Percentiles rank a stretch among this genome's conserved stretches.
Conservation (phyloP, 2,888 invertebrate genomes). For the Ormia ochracea region DNA sequence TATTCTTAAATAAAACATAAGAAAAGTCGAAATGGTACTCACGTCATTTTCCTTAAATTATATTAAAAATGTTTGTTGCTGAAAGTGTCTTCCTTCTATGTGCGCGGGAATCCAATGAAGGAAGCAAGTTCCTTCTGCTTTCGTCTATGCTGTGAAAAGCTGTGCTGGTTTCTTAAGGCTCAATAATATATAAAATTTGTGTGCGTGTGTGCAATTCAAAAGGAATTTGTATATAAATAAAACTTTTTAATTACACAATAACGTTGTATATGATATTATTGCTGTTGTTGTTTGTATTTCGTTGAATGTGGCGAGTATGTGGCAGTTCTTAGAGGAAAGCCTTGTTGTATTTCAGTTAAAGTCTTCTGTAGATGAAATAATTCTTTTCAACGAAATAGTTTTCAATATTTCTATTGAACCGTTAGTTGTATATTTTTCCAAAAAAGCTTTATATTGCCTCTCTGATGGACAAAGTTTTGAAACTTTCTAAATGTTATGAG, state of each 20-base stretch:
- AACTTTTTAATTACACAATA: slow-evolving; percentile 24
- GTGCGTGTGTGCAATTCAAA: slow-evolving; percentile 19
- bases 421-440: not conserved
- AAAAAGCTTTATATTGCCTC: not conserved
- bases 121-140: not conserved
- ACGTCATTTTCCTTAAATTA: slow-evolving; percentile 53
- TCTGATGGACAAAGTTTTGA: slow-evolving; percentile 2
- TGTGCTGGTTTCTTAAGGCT: slow-evolving; percentile 2
- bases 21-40: slow-evolving; percentile 23
- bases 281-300: slow-evolving; percentile 37
- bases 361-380: too few relatives aligned
- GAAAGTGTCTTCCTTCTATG: not conserved
- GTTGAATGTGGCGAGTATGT: slow-evolving; percentile 56
- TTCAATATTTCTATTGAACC: not conserved
- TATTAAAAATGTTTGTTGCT: slow-evolving; percentile 37
- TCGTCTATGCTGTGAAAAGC: slow-evolving; percentile 23
- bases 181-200: slow-evolving; percentile 22
- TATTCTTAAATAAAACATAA: not conserved
- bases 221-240: slow-evolving; percentile 29
- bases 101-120: slow-evolving; percentile 2
- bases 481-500: slow-evolving; percentile 52
- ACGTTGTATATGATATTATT: slow-evolving; percentile 21
- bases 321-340: slow-evolving; percentile 47
- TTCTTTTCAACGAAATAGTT: too few relatives aligned
- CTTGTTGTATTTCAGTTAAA: slow-evolving; percentile 48